Evolutionary conservation across 2,113 vertebrate species (phyloP).

Genomic region (Pterocles burchelli): DNA sequence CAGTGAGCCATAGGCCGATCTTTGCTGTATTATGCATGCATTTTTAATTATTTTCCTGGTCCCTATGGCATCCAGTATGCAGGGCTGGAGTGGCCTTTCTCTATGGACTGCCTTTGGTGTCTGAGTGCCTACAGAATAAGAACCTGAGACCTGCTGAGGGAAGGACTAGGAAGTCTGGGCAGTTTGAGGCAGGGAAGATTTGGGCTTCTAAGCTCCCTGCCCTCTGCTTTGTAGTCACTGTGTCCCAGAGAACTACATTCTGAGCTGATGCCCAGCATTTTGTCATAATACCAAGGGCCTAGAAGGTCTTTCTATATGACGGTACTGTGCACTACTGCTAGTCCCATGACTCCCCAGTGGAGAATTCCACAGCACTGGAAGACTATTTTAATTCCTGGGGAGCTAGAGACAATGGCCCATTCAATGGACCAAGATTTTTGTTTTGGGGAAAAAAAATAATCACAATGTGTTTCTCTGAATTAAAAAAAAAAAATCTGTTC

Average conservation of each 20-base stretch:
- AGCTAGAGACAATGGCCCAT: not conserved
- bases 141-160: not conserved
- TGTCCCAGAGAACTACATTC: not conserved
- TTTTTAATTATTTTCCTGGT: not conserved
- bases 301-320: not conserved
- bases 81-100: not conserved
- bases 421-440: not conserved
- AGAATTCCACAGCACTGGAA: not conserved
- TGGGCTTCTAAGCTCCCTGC: not conserved
- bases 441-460: not conserved
- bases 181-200: not conserved
- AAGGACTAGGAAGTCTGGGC: not conserved
- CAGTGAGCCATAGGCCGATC: not conserved
- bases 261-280: not conserved
- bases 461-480: not conserved
- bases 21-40: not conserved
- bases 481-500: not conserved
- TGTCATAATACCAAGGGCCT: not conserved
- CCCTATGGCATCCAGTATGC: rapidly evolving
- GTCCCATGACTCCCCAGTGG: not conserved
- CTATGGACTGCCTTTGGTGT: not conserved
- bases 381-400: not conserved
- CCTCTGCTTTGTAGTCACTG: not conserved
- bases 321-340: not conserved
- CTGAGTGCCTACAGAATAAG: not conserved